Base-by-base conservation (phyloP, 1,140 invertebrate genomes). In the Drosophila carrolli region DNA sequence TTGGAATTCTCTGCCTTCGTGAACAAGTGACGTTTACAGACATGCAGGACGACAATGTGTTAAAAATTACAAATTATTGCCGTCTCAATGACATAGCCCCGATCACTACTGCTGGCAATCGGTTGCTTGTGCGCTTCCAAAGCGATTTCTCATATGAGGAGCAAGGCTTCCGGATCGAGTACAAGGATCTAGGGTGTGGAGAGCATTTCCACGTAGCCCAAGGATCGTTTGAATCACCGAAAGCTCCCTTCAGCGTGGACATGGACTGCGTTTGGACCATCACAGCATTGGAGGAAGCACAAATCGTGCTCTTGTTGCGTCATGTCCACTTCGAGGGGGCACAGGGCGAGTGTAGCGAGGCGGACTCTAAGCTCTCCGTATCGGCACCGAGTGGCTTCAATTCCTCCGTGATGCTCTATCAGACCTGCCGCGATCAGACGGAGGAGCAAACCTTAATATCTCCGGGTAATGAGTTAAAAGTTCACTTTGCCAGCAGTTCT, bases 221-320 rank as follows among this genome's bases (percentile, higher is more conserved):
- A 6, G 93, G 82, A 4, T 1, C 2, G 0, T 77, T 92, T n/a
- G 59, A 67, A 16, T 76, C 88, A 1, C 88, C 91, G 0, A 81
- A 89, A 48, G 73, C 75, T 4, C 88, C 90, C 0, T 98, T 97
- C 92, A 95, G 95, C 43, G 91, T 93, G 35, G 94, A 95, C 90
- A 91, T 95, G 54, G 94, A 96, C 74, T 98, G 97, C 81, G 93
- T 94, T 32, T 98, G 96, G 96, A 84, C 94, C 0, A 95, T 98
- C 23, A 92, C 92, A 32, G 95, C 96, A 1, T 93, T 95, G n/a
- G 74, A 85, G 57, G 94, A 95, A 90, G 95, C 96, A 82, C 89
- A 92, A 53, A 92, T 94, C 16, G 80, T 91, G 48, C 75, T 94
- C 5, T 77, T 83, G 43, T 75, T 94, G 27, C 53, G 81, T 4